Conservation (phyloP, 2,888 invertebrate species). For the Ormyrus thymus region DNA sequence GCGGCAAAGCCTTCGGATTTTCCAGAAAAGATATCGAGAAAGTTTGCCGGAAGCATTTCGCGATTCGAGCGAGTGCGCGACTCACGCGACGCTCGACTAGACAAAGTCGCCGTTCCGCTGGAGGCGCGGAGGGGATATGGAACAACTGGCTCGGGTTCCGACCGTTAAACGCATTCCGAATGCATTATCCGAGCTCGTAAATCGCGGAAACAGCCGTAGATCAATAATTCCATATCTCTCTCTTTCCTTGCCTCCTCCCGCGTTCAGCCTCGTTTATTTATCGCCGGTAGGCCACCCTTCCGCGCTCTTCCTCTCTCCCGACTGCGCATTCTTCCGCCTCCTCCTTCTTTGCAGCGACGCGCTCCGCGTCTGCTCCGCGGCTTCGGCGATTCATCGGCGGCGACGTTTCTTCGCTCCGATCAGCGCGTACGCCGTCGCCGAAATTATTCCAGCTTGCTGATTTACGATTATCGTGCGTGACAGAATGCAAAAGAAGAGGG, state of each 20-base stretch:
- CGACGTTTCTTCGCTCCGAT: conserved; percentile 7
- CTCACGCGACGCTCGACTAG: conserved; percentile 48
- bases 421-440: conserved; percentile 43
- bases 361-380: background rate
- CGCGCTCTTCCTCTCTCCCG: conserved; percentile 54
- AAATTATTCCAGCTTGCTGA: conserved; percentile 59
- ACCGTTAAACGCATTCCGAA: conserved; percentile 71
- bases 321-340: background rate
- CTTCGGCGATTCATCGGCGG: background rate
- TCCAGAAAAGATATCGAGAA: conserved; percentile 51
- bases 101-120: conserved; percentile 59
- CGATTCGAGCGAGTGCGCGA: conserved; percentile 11
- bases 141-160: conserved; percentile 57
- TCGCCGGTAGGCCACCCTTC: conserved; percentile 57
- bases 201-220: conserved; percentile 69
- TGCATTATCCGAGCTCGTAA: conserved; percentile 71
- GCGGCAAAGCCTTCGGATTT: conserved; percentile 43
- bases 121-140: conserved; percentile 57
- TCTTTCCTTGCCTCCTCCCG: conserved; percentile 55
- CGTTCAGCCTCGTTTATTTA: conserved; percentile 63
- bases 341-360: background rate
- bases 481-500: conserved; percentile 55
- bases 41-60: conserved; percentile 49
- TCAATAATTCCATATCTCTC: conserved; percentile 71
- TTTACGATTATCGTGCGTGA: conserved; percentile 60